Percentiles rank a stretch among this genome's conserved stretches.
These are phyloP conservation scores for Apostichopus japonicus DNA, from an alignment of 35 echinoderm and acorn worm genomes.

Conservation along the genomic window DNA sequence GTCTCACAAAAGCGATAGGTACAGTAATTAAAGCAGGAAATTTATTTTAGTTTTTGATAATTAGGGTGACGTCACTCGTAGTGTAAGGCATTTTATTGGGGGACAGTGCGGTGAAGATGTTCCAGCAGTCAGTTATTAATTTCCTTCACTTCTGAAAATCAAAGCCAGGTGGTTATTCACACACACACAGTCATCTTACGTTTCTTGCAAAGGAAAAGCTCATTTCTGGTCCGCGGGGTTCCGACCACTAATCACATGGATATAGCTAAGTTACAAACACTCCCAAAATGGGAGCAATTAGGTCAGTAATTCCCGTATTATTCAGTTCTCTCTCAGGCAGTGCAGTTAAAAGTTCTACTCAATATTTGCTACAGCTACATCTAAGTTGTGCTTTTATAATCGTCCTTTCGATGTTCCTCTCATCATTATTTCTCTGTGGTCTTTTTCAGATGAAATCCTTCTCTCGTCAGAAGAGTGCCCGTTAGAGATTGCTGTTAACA, in stretches of 20 bases:
- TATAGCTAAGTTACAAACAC: not conserved
- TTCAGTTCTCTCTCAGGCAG: not conserved
- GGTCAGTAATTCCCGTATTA: not conserved
- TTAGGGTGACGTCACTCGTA: not conserved
- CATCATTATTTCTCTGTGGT: not conserved
- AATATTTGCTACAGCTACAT: no score
- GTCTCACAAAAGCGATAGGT: not conserved
- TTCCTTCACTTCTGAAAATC: not conserved
- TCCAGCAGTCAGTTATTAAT: not conserved
- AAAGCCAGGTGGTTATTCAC: not conserved
- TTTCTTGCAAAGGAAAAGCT: not conserved
- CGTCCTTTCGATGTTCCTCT: not conserved
- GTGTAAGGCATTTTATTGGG: not conserved
- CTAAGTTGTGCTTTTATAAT: no score
- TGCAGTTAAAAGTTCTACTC: no score
- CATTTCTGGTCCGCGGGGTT: not conserved
- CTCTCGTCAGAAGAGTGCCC: conserved; percentile 81
- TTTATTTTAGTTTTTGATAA: not conserved
- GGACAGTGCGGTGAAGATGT: not conserved
- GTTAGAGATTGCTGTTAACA: conserved; percentile 83
- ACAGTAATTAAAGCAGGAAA: not conserved
- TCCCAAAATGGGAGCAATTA: not conserved
- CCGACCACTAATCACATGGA: not conserved
- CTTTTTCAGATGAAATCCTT: conserved; percentile 90
- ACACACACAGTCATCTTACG: not conserved